These are phyloP conservation scores for Neuroscelio doddi DNA, from an alignment of 2,888 invertebrate genomes.

Conservation along the genomic window DNA sequence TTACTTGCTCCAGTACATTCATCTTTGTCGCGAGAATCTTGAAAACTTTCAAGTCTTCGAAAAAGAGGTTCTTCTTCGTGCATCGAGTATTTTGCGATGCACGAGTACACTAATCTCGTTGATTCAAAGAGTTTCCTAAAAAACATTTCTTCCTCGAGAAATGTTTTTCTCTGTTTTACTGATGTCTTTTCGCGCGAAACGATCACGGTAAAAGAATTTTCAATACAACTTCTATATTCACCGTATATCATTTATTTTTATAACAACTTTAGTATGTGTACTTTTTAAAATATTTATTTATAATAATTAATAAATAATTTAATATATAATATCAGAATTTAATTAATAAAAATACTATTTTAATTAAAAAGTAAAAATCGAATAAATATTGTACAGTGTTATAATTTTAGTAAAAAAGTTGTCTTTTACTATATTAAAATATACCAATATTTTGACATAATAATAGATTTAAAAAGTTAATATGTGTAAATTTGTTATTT, in stretches of 20 bases:
- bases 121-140: constrained; percentile 55
- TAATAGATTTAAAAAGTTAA: no score
- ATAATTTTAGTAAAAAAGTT: no score
- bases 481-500: no score
- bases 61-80: constrained; percentile 26
- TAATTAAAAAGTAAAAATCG: no score
- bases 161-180: constrained; percentile 54
- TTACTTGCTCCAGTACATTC: constrained; percentile 26
- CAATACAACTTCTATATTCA: not conserved
- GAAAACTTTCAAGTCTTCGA: constrained; percentile 27
- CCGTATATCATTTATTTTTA: not conserved
- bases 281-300: no score
- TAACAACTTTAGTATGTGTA: no score
- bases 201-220: not conserved
- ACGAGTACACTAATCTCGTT: constrained; percentile 50
- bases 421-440: no score
- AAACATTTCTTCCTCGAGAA: constrained; percentile 53
- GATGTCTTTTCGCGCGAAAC: not conserved
- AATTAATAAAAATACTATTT: no score
- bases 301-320: no score
- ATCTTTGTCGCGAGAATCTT: constrained; percentile 28
- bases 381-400: no score
- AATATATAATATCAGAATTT: no score
- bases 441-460: no score
- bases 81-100: constrained; percentile 42